Base-by-base conservation (phyloP, 2,888 invertebrate species). In the Caenorhabditis plicata region DNA sequence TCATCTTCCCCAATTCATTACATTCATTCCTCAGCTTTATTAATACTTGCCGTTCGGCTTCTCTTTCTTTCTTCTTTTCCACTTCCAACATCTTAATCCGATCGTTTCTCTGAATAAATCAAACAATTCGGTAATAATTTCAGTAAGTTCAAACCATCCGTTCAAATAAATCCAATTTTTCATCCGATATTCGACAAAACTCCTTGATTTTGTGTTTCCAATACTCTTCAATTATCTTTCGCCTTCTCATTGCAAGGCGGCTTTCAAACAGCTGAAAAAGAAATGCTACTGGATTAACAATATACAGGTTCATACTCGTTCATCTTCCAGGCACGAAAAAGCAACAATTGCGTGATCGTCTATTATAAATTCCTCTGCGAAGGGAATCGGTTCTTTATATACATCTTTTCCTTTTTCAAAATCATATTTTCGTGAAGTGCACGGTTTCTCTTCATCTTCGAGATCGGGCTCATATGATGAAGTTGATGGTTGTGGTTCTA, bases 331-430 rank as follows among this genome's bases (percentile, higher is more conserved):
- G 19, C 41, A 23, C 20, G 54, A 40, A 39, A 60, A 60, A 3
- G 43, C 23, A 4, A 54, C 9, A 0, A 60, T 1, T 13, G 60
- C 20, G 25, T 46, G 46, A 50, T 60, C 60, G 29, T 60, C 60
- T 17, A 60, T 20, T 3, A 60, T 39, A 32, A 60, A 42, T 22
- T 60, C 60, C 22, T 60, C 60, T 11, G 25, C n/a, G 23, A 60
- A 60, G 7, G 60, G 60, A 42, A 60, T 50, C 23, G 60, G 60
- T 39, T 42, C 27, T 3, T 46, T 23, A 17, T 42, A 23, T 8
- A 50, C n/a, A 41, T 54, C 50, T 17, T 50, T 25, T 38, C 54
- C 60, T 32, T 54, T 60, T 23, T 60, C 60, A 19, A 60, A 54
- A 2, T 19, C 38, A 35, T 60, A 53, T 4, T 32, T 17, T 32